Conservation (phyloP, 2,888 invertebrate species). For the Endomychus coccineus region DNA sequence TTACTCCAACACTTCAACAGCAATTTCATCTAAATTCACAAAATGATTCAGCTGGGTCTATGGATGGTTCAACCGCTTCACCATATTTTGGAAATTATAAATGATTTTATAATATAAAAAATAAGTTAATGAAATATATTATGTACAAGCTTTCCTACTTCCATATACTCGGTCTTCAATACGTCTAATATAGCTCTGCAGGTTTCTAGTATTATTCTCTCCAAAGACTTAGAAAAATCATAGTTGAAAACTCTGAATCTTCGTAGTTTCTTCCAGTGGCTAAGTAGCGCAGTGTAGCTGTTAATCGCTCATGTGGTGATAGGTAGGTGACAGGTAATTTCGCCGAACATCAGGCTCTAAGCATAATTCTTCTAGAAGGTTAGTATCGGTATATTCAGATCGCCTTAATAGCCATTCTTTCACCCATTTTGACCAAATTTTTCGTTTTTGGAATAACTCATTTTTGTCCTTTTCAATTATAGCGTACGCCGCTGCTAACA, state of each 20-base stretch:
- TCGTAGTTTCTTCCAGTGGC: slow-evolving; percentile 27
- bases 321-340: slow-evolving; percentile 23
- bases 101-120: too few species aligned
- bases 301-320: slow-evolving; percentile 23
- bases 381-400: slow-evolving; percentile 9
- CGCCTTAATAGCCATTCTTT: slow-evolving; percentile 12
- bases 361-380: slow-evolving; percentile 14
- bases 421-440: slow-evolving; percentile 9
- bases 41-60: too few species aligned
- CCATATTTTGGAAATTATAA: too few species aligned
- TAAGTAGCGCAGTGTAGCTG: slow-evolving; percentile 22
- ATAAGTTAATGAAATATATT: too few species aligned
- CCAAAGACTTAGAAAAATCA: slow-evolving; percentile 22
- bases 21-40: too few species aligned
- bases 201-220: slow-evolving; percentile 23
- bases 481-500: too few species aligned
- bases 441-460: too few species aligned
- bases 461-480: too few species aligned
- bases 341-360: slow-evolving; percentile 20
- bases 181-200: slow-evolving; percentile 21
- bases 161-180: slow-evolving; percentile 19
- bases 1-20: too few species aligned
- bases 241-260: slow-evolving; percentile 21
- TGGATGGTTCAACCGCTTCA: too few species aligned
- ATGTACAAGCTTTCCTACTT: too few species aligned